Conservation (phyloP, 1,140 invertebrate genomes). For the Drosophila bocki region DNA sequence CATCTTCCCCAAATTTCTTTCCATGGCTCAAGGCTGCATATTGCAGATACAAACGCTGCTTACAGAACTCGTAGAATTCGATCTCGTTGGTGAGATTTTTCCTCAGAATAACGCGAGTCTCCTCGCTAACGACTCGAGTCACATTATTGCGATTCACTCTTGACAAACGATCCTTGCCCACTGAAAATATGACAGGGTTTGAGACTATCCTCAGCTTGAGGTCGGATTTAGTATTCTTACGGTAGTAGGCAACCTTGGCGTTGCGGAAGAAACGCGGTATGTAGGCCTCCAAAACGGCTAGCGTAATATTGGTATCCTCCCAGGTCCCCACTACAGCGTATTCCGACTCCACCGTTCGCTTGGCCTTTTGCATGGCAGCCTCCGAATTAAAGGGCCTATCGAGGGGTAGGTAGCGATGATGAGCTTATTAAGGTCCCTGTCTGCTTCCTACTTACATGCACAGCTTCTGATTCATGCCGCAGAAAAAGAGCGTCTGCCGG, state of each 20-base stretch:
- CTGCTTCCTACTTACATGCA: slow-evolving; percentile 90
- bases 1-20: slow-evolving; percentile 62
- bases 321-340: slow-evolving; percentile 96
- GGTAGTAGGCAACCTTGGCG: slow-evolving; percentile 91
- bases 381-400: slow-evolving; percentile 92
- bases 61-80: slow-evolving; percentile 83
- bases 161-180: slow-evolving; percentile 69
- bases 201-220: background rate
- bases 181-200: slow-evolving; percentile 58
- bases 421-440: background rate
- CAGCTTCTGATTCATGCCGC: slow-evolving; percentile 91
- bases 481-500: slow-evolving; percentile 94
- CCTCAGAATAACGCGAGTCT: slow-evolving; percentile 66
- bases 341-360: slow-evolving; percentile 92
- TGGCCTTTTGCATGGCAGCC: slow-evolving; percentile 92
- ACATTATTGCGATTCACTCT: slow-evolving; percentile 73
- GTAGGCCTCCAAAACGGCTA: slow-evolving; percentile 93
- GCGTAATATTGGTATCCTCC: slow-evolving; percentile 93
- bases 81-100: slow-evolving; percentile 80
- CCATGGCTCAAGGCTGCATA: slow-evolving; percentile 70
- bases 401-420: slow-evolving; percentile 4
- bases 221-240: slow-evolving; percentile 86
- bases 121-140: slow-evolving; percentile 70
- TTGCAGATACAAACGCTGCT: slow-evolving; percentile 80
- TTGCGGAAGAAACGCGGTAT: slow-evolving; percentile 93